Evolutionary conservation across 23 tunicate genomes (phyloP), one percentile per base, ranked within the genome.

Genomic region (Ascidia mentula): DNA sequence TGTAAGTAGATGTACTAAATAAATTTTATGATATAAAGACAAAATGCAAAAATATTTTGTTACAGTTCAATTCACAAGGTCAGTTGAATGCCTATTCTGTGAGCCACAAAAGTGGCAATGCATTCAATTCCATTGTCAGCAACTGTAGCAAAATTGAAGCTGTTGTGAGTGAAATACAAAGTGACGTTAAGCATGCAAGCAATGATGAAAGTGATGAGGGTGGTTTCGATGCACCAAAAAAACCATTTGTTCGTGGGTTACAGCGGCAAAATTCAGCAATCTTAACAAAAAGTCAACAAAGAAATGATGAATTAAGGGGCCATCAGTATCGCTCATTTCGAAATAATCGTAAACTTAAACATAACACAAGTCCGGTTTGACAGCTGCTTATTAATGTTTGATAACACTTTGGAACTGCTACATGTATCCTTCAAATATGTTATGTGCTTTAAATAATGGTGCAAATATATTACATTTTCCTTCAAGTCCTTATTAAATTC

Each of bases 51-150:
- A 53, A 53, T 20, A 28, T 6, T 53, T 53, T 6, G 31, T 75
- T 75, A 32, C 84, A 86, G 90, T 86, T 86, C 65, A 86, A 72
- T 69, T 86, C 90, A 36, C 90, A 79, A 40, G 73, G 80, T 72
- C 90, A 79, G 37, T 42, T 86, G 45, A 86, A 86, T 37, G 39
- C 37, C 30, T 60, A 79, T 36, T 53, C 90, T 5, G 90, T 86
- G 40, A 7, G 45, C 2, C 82, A 34, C 15, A 31, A n/a, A 1
- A 60, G 45, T 28, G 34, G 46, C 45, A 18, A 38, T n/a, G 76
- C 72, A 13, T 32, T 76, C 65, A 69, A 31, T 13, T 79, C 80
- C 40, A 32, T 78, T 40, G 72, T 79, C 80, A 86, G 79, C 84
- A 86, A 86, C 79, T 7, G 79, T 39, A 72, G 40, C 84, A 86